phyloP scores from a whole-genome alignment of 2,113 vertebrate genomes.

The Barnardius zonarius region DNA sequence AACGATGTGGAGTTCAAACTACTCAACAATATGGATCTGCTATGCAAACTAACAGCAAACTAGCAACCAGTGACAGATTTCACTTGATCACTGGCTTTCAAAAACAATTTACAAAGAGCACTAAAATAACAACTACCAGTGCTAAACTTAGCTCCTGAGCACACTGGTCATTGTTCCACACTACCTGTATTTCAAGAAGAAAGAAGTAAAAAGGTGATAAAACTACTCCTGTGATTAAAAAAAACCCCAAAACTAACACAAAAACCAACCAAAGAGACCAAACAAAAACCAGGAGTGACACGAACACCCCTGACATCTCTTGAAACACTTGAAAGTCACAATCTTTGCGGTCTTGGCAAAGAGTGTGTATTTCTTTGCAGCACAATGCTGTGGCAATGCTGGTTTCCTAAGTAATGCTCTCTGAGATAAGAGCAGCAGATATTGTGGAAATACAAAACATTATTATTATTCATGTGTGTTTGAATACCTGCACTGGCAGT shows the following conservation, averaged over 20 bases:
- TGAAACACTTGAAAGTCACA: background rate
- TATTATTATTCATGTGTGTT: background rate
- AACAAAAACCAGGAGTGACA: background rate
- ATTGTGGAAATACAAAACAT: background rate
- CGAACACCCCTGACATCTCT: background rate
- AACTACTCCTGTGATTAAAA: background rate
- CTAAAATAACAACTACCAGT: background rate
- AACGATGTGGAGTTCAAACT: background rate
- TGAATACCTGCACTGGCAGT: conserved; percentile 94
- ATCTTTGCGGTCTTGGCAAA: background rate
- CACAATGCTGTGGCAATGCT: background rate
- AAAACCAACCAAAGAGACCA: background rate
- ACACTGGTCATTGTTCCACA: background rate
- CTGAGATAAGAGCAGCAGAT: background rate
- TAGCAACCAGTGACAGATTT: background rate
- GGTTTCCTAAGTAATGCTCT: background rate
- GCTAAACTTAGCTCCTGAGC: background rate
- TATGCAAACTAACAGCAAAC: background rate
- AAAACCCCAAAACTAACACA: background rate
- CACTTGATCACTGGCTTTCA: background rate
- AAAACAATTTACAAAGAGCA: background rate
- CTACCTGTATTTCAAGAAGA: background rate
- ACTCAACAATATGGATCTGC: background rate
- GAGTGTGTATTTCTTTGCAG: background rate
- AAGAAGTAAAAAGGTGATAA: background rate